A percentile compares a stretch with the other conserved stretches of the same genome.
phyloP scores from a whole-genome alignment of 2,888 invertebrate genomes.

The Ctena decussata region DNA sequence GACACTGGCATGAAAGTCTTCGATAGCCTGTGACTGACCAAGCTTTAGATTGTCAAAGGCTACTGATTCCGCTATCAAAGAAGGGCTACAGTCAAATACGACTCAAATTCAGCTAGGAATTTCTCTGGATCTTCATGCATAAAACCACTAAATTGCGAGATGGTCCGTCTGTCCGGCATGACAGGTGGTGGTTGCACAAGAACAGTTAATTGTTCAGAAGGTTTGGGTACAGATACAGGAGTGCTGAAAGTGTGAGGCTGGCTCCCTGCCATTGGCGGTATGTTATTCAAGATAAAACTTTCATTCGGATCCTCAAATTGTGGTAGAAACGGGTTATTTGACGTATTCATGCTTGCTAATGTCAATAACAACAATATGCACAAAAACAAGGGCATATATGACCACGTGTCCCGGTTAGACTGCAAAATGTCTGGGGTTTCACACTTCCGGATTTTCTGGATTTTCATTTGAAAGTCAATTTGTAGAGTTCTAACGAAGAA shows the following conservation, averaged over 20 bases:
- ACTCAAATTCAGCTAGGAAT: conserved; percentile 11
- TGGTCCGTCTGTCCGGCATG: not conserved
- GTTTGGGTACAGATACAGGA: not conserved
- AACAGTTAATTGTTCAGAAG: not conserved
- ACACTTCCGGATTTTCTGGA: not conserved
- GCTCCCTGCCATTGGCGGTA: not conserved
- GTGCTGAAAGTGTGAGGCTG: not conserved
- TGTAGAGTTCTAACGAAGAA: not conserved
- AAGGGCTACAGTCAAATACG: not conserved
- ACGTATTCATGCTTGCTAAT: not conserved
- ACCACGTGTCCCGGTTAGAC: not conserved
- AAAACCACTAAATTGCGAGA: not conserved
- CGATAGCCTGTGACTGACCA: conserved; percentile 3
- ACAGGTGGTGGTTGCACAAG: not conserved
- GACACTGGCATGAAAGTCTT: conserved; percentile 22
- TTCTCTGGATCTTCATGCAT: conserved; percentile 7
- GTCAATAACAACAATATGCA: not conserved
- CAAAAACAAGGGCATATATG: not conserved
- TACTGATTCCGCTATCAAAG: conserved; percentile 1
- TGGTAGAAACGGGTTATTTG: not conserved
- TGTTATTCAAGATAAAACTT: not conserved
- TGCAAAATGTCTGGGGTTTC: too few species aligned
- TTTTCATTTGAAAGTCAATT: not conserved
- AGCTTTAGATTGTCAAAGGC: conserved; percentile 5
- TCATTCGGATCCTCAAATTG: not conserved